Conservation (phyloP, 2,888 invertebrate species). For the Epinotia brunnichana region DNA sequence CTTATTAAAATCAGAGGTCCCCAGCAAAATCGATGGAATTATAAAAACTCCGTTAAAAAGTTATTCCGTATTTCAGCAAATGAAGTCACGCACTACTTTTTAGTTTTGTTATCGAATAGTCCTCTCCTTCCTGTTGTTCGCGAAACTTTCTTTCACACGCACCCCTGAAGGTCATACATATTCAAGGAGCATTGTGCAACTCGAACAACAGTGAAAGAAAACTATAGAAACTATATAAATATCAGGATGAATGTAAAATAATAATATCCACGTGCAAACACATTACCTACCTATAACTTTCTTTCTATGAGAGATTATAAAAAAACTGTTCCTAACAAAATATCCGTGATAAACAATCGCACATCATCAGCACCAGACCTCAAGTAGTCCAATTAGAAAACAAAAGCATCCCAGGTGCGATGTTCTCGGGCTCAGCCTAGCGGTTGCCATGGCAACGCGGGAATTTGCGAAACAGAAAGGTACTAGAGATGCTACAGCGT, state of each 20-base stretch:
- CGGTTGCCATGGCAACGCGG: constrained; percentile 5
- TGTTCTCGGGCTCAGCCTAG: neutral
- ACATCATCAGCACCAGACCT: neutral
- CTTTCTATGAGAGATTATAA: too few relatives aligned
- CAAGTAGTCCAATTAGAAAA: constrained; percentile 8
- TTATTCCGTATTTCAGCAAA: neutral
- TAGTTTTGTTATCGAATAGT: constrained; percentile 5
- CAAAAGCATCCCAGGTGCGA: constrained; percentile 7
- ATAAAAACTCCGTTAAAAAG: constrained; percentile 5
- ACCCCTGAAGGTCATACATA: neutral
- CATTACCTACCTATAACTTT: too few relatives aligned
- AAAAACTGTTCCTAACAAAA: too few relatives aligned
- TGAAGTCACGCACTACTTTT: neutral
- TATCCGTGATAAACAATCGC: neutral
- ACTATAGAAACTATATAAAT: neutral
- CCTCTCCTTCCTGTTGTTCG: constrained; percentile 6
- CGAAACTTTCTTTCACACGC: constrained; percentile 4
- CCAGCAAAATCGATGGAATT: neutral
- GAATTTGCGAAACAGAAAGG: too few relatives aligned
- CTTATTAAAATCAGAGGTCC: neutral
- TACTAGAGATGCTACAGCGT: too few relatives aligned
- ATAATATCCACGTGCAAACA: neutral
- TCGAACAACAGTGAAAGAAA: neutral
- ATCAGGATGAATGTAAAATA: neutral
- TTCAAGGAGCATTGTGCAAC: neutral